Percentiles rank a stretch among this genome's conserved stretches.
These are phyloP conservation scores for Mactra quadrangularis DNA, from an alignment of 1,140 invertebrate species.

Conservation along the genomic window DNA sequence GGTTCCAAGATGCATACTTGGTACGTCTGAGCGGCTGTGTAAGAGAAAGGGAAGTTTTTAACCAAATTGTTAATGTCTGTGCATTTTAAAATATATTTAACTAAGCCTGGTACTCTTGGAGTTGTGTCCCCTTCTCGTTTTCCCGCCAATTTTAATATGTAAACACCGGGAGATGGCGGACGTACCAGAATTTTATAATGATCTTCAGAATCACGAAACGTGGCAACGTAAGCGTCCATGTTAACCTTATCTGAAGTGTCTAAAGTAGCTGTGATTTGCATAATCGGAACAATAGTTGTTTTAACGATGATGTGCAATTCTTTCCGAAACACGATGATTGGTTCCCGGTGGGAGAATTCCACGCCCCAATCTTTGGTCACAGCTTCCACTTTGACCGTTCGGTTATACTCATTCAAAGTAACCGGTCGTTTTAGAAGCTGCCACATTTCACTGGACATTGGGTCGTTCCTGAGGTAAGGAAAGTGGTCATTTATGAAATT, in stretches of 20 bases:
- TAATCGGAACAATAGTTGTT: constrained; percentile 57
- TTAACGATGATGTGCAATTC: constrained; percentile 61
- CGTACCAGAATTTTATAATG: constrained; percentile 56
- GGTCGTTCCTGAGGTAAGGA: constrained; percentile 81
- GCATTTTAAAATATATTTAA: constrained; percentile 60
- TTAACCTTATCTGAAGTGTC: constrained; percentile 60
- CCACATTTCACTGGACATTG: constrained; percentile 62
- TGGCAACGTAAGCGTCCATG: constrained; percentile 60
- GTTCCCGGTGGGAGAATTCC: constrained; percentile 58
- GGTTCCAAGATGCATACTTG: constrained; percentile 59
- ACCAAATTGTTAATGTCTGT: constrained; percentile 62
- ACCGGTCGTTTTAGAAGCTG: constrained; percentile 67
- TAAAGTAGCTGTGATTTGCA: constrained; percentile 57
- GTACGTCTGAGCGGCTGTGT: constrained; percentile 58
- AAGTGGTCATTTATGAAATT: constrained; percentile 85
- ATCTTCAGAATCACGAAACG: constrained; percentile 54
- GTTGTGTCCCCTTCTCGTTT: constrained; percentile 57
- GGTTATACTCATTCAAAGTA: constrained; percentile 66
- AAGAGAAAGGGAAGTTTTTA: constrained; percentile 57
- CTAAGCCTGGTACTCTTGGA: constrained; percentile 35
- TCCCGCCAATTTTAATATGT: constrained; percentile 56
- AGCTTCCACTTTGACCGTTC: constrained; percentile 52
- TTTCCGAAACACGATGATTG: constrained; percentile 60
- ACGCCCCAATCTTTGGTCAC: constrained; percentile 59
- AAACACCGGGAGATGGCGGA: constrained; percentile 53